A percentile compares a stretch with the other conserved stretches of the same genome.
Conservation (phyloP, 2,888 invertebrate species). For the Xestia rhomboidea region DNA sequence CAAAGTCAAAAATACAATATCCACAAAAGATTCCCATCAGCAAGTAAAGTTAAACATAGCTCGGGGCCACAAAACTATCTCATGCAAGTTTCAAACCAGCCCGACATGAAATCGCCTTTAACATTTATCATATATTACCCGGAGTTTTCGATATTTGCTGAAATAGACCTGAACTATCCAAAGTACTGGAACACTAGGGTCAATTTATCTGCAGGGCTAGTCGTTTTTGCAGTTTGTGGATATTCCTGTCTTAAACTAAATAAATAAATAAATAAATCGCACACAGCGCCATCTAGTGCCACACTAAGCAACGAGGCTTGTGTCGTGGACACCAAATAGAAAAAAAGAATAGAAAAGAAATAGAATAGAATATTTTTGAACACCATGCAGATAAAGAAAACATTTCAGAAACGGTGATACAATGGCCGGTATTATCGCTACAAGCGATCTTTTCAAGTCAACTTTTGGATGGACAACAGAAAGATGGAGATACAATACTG, state of each 20-base stretch:
- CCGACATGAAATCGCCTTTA: slow-evolving; percentile 35
- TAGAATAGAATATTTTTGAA: too few species aligned
- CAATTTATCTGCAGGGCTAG: slow-evolving; percentile 13
- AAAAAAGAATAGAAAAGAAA: too few species aligned
- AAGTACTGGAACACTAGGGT: slow-evolving; percentile 7
- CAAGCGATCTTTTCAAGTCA: too few species aligned
- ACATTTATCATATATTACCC: slow-evolving; percentile 17
- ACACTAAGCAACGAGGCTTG: too few species aligned
- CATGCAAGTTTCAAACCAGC: slow-evolving; percentile 29
- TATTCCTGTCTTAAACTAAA: background rate
- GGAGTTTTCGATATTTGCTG: slow-evolving; percentile 11
- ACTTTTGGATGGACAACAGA: too few species aligned
- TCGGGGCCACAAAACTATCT: slow-evolving; percentile 27
- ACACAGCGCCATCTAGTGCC: too few species aligned
- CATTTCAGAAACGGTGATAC: too few species aligned
- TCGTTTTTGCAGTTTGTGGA: background rate
- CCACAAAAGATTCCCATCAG: slow-evolving; percentile 16
- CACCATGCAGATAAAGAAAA: too few species aligned
- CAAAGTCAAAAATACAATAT: slow-evolving; percentile 38
- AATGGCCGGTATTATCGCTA: too few species aligned
- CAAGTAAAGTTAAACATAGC: slow-evolving; percentile 30
- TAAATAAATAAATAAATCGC: too few species aligned
- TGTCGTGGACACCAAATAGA: too few species aligned
- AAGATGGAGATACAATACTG: too few species aligned
- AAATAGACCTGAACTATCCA: slow-evolving; percentile 24